Percentiles rank a stretch among this genome's conserved stretches.
phyloP scores from a whole-genome alignment of 2,113 vertebrate genomes.

The Tragelaphus buxtoni region DNA sequence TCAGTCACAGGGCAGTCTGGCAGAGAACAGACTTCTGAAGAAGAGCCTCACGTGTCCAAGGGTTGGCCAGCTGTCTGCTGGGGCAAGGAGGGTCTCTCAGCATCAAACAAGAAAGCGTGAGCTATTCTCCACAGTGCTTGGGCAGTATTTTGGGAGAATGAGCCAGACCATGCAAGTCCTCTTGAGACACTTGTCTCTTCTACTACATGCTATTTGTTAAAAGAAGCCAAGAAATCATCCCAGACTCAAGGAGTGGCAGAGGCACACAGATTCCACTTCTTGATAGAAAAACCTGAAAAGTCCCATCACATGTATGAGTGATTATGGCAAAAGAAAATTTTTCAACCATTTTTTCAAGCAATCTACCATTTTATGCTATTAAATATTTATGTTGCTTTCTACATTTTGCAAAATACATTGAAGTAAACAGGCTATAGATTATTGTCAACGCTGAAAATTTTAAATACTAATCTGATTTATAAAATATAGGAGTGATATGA shows the following conservation, averaged over 20 bases:
- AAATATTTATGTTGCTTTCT: conserved; percentile 22
- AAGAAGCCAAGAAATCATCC: background rate
- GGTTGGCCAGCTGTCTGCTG: background rate
- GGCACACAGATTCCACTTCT: background rate
- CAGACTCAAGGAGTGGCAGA: background rate
- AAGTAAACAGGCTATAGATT: background rate
- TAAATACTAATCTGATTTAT: no score
- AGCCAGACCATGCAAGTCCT: background rate
- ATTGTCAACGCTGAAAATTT: background rate
- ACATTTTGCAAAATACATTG: background rate
- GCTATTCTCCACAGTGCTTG: background rate
- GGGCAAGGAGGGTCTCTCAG: background rate
- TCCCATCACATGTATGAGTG: background rate
- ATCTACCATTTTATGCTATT: background rate
- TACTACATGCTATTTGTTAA: background rate
- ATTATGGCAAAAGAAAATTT: background rate
- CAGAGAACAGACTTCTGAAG: background rate
- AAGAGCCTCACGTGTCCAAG: background rate
- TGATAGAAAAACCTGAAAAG: background rate
- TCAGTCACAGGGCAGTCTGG: background rate
- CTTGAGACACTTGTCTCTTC: background rate
- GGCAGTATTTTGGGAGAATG: background rate
- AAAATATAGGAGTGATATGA: no score
- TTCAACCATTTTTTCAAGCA: background rate
- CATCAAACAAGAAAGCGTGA: background rate